These are phyloP conservation scores for Drosophila cyrtoloma DNA, from an alignment of 2,888 invertebrate genomes.

Conservation along the genomic window DNA sequence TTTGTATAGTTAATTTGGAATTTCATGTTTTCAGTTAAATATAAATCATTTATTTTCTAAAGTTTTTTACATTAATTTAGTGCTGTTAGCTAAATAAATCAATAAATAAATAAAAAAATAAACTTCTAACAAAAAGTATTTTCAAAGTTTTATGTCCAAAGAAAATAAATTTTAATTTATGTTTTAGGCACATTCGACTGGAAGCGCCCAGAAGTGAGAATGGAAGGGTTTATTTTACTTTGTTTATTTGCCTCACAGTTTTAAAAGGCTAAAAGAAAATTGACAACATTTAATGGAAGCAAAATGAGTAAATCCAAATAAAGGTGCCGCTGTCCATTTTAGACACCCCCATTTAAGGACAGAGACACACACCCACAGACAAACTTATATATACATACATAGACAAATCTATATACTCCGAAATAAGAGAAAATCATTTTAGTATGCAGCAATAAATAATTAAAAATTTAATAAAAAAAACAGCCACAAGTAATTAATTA, in stretches of 20 bases:
- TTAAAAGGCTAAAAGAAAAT: conserved; percentile 1
- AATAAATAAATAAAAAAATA: no score
- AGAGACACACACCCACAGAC: no score
- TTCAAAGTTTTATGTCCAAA: not conserved
- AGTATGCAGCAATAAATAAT: not conserved
- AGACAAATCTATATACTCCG: not conserved
- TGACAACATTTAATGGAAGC: conserved; percentile 9
- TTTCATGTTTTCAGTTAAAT: not conserved
- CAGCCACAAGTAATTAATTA: not conserved
- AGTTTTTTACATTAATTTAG: not conserved
- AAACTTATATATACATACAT: not conserved
- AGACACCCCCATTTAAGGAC: not conserved
- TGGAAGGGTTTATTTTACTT: not conserved
- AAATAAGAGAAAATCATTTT: not conserved
- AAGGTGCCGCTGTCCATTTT: conserved; percentile 14
- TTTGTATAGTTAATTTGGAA: not conserved
- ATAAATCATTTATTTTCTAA: not conserved
- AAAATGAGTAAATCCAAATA: conserved; percentile 20
- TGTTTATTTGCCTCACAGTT: not conserved
- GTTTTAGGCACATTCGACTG: not conserved
- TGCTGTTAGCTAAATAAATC: not conserved
- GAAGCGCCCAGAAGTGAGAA: not conserved
- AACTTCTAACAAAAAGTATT: not conserved
- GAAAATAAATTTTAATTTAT: not conserved
- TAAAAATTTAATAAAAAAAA: not conserved